phyloP scores from a whole-genome alignment of 2,888 invertebrate genomes.

The Pardosa pseudoannulata region DNA sequence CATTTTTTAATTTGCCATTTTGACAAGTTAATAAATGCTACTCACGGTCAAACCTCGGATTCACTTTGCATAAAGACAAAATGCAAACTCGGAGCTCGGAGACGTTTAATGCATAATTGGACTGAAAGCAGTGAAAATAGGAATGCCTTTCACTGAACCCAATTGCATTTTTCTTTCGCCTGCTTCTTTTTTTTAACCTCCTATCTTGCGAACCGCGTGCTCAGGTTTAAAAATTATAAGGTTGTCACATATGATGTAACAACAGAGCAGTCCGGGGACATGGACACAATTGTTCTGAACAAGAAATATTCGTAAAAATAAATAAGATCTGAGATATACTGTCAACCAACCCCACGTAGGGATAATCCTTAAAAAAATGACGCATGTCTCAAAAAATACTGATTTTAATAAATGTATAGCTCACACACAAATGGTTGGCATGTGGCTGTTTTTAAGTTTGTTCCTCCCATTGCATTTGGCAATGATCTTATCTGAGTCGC shows the following conservation, averaged over 20 bases:
- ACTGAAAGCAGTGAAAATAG: neutral
- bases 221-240: neutral
- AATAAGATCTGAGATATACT: neutral
- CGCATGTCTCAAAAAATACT: neutral
- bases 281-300: neutral
- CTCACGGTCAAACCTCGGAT: neutral
- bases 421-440: neutral
- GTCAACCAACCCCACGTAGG: neutral
- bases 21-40: neutral
- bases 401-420: neutral
- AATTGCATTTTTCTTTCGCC: neutral
- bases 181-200: no score
- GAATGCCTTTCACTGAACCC: neutral
- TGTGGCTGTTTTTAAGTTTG: neutral
- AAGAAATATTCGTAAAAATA: neutral
- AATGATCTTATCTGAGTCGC: neutral
- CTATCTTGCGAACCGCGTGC: neutral
- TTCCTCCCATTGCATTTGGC: neutral
- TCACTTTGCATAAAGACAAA: neutral
- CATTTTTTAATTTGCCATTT: no score
- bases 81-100: neutral
- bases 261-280: neutral
- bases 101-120: neutral
- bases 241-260: neutral
- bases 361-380: constrained; percentile 11